Conservation (phyloP, 2,888 invertebrate genomes). For the Anarsia innoxiella region DNA sequence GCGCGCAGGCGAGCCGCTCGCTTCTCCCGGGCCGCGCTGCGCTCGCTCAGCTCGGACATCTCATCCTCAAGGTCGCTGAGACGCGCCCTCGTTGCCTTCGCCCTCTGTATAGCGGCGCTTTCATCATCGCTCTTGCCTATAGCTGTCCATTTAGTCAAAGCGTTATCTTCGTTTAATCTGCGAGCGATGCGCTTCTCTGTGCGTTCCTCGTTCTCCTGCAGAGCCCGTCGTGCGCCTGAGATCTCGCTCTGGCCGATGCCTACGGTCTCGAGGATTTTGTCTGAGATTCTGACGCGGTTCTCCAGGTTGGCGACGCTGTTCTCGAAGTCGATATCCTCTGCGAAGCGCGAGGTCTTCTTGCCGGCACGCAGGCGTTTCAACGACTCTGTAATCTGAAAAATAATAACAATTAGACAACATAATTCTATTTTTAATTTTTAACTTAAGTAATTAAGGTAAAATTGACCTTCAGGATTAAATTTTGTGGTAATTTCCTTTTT, state of each 20-base stretch:
- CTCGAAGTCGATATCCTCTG: slow-evolving; percentile 79
- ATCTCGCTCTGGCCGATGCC: slow-evolving; percentile 76
- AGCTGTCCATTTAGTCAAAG: slow-evolving; percentile 80
- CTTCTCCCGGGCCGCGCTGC: slow-evolving; percentile 81
- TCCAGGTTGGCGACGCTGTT: slow-evolving; percentile 74
- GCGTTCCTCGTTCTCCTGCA: slow-evolving; percentile 65
- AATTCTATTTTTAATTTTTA: no score
- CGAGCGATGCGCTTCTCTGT: slow-evolving; percentile 65
- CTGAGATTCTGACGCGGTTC: slow-evolving; percentile 75
- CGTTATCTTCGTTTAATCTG: slow-evolving; percentile 53
- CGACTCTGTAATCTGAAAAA: slow-evolving; percentile 76
- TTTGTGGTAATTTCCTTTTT: neutral
- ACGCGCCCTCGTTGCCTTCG: slow-evolving; percentile 79
- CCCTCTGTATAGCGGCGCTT: slow-evolving; percentile 78
- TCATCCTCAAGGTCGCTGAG: slow-evolving; percentile 83
- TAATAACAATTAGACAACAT: no score
- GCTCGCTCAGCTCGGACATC: slow-evolving; percentile 82
- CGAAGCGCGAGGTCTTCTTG: slow-evolving; percentile 74
- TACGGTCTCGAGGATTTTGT: slow-evolving; percentile 78
- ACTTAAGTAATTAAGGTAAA: no score
- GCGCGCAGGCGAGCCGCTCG: slow-evolving; percentile 82
- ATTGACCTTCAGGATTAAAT: no score
- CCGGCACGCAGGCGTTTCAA: slow-evolving; percentile 76
- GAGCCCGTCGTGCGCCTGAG: slow-evolving; percentile 63
- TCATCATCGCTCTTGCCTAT: slow-evolving; percentile 61